Base-by-base conservation (phyloP, 1,140 invertebrate species). In the Calliphora vicina region DNA sequence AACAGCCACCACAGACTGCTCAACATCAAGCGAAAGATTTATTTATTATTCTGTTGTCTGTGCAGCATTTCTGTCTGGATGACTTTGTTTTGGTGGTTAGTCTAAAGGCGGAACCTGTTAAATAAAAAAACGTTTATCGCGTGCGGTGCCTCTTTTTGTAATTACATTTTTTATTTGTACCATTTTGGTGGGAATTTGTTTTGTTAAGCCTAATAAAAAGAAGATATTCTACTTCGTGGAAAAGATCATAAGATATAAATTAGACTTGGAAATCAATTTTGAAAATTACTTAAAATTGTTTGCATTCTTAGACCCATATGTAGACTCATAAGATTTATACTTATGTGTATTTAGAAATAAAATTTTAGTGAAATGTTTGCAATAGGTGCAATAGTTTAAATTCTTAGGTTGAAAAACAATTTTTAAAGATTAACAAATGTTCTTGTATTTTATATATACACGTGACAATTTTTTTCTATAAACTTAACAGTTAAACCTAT, bases 111-210 rank as follows among this genome's bases (percentile, higher is more conserved):
- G 35, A 78, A 78, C 74, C 74, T 78, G 74, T 78, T 78, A 78
- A 78, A 78, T n/a, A n/a, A 35, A 35, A 74, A 20, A 78, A 78
- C 74, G 74, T 78, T 78, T 78, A 78, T 78, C 74, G 74, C 74
- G 74, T 78, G 74, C 74, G 61, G 61, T 67, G 9, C 61, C 61
- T 67, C 61, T 67, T 67, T 67, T 67, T 67, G 61, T 67, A 23
- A 23, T 67, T 67, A 67, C n/a, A 67, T 67, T 67, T 23, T 74
- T 74, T 74, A 74, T 35, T 35, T 74, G 27, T 35, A 13, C 3
- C 35, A 35, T 35, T 76, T 42, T 78, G 74, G 35, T 45, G 73
- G 29, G 73, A 35, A 42, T 78, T 45, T 43, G 42, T 25, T 43
- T 43, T 23, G n/a, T 35, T 35, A 35, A 35, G 35, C 6, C 35